A percentile compares a stretch with the other conserved stretches of the same genome.
phyloP scores from a whole-genome alignment of 2,113 vertebrate species.

The Sinosuthora webbiana region DNA sequence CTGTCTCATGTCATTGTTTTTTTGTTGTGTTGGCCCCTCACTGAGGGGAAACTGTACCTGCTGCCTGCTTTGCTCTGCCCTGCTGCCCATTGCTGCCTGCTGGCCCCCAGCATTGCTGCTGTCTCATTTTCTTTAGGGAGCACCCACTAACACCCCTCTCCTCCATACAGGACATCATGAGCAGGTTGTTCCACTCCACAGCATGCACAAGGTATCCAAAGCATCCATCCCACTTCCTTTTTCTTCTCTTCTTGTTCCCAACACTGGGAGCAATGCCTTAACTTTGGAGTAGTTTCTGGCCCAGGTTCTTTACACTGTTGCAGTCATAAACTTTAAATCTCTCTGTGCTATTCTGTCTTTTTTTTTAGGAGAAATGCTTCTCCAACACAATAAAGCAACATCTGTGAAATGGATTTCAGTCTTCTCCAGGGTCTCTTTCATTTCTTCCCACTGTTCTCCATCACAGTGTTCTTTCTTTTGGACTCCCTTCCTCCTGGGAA shows the following conservation, averaged over 20 bases:
- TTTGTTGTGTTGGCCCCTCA: not conserved
- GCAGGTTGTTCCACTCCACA: not conserved
- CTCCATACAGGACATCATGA: not conserved
- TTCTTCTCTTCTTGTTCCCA: not conserved
- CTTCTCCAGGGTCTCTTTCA: not conserved
- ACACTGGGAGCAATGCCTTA: not conserved
- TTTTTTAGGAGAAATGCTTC: not conserved
- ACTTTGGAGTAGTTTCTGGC: not conserved
- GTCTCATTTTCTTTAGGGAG: not conserved
- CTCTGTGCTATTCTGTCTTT: not conserved
- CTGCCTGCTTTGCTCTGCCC: not conserved
- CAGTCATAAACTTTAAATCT: not conserved
- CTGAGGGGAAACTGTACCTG: not conserved
- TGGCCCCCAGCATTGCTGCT: not conserved
- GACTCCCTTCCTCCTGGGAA: not conserved
- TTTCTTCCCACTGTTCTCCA: not conserved
- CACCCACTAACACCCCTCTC: not conserved
- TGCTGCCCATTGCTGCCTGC: not conserved
- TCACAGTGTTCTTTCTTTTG: not conserved
- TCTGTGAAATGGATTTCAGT: conserved; percentile 1
- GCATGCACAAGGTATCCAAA: not conserved
- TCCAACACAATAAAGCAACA: not conserved
- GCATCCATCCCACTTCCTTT: not conserved
- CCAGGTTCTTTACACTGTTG: not conserved
- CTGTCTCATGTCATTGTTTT: not conserved